Conservation (phyloP, 2,113 vertebrate species). For the Tursiops truncatus region DNA sequence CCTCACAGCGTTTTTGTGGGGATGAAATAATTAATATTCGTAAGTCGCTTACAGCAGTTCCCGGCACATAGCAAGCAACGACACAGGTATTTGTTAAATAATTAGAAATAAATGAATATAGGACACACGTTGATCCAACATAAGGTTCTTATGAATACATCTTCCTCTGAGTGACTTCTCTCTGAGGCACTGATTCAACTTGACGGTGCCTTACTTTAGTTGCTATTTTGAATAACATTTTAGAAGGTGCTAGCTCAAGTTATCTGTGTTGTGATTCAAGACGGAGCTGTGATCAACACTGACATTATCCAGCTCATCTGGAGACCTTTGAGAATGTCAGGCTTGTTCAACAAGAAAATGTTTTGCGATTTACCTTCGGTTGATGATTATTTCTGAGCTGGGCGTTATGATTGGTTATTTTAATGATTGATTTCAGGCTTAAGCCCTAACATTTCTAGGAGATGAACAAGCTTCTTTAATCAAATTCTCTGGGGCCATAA, state of each 20-base stretch:
- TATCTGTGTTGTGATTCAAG: not conserved
- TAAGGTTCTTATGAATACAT: not conserved
- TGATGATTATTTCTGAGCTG: not conserved
- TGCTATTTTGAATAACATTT: conserved; percentile 25
- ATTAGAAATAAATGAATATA: conserved; percentile 16
- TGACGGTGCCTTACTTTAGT: not conserved
- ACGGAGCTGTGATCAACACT: not conserved
- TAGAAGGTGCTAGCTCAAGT: not conserved
- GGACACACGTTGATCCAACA: not conserved
- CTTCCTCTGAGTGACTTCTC: not conserved
- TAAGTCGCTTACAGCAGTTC: not conserved
- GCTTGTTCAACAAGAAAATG: not conserved
- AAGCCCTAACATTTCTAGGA: not conserved
- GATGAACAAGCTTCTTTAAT: not conserved
- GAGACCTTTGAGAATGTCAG: conserved; percentile 26
- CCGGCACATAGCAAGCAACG: not conserved
- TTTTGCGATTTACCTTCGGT: not conserved
- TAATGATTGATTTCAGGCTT: not conserved
- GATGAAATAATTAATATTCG: not conserved
- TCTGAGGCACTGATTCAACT: not conserved
- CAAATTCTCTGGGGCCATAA: not conserved
- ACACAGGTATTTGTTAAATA: not conserved
- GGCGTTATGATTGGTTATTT: not conserved
- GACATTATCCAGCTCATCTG: not conserved
- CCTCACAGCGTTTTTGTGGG: not conserved